Evolutionary conservation across 2,888 invertebrate species (phyloP).

Genomic region (Frankliniella intonsa): DNA sequence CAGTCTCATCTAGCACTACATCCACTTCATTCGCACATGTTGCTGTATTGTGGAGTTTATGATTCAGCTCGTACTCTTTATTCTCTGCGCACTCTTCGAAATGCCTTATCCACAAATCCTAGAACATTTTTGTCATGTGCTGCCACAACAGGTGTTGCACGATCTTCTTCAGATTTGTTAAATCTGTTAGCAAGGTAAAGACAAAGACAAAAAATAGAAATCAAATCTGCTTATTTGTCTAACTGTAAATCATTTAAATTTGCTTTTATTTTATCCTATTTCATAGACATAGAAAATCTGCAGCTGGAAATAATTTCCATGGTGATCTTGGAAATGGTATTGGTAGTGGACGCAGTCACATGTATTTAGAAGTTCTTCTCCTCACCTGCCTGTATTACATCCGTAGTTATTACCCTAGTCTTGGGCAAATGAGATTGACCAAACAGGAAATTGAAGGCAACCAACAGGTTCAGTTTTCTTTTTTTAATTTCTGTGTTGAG

Average conservation of each 20-base stretch:
- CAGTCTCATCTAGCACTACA: slow-evolving; percentile 41
- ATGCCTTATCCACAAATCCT: slow-evolving; percentile 65
- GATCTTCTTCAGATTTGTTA: neutral
- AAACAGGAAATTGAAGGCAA: slow-evolving; percentile 69
- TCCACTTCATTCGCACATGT: slow-evolving; percentile 76
- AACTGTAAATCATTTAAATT: neutral
- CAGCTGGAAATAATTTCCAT: slow-evolving; percentile 64
- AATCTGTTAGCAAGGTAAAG: neutral
- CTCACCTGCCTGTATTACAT: slow-evolving; percentile 74
- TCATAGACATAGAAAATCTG: slow-evolving; percentile 69
- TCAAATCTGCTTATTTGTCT: no score
- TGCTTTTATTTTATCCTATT: neutral
- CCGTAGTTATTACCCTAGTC: slow-evolving; percentile 70
- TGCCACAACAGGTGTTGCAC: slow-evolving; percentile 61
- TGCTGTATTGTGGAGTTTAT: slow-evolving; percentile 73
- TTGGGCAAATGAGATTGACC: slow-evolving; percentile 61
- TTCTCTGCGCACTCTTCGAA: slow-evolving; percentile 67
- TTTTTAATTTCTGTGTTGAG: neutral
- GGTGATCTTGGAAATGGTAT: slow-evolving; percentile 51
- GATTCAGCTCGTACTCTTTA: slow-evolving; percentile 70
- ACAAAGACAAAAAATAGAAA: no score
- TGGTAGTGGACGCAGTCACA: slow-evolving; percentile 56
- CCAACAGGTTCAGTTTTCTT: slow-evolving; percentile 49
- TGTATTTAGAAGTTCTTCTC: slow-evolving; percentile 74
- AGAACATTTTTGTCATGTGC: slow-evolving; percentile 68